phyloP scores from a whole-genome alignment of 2,888 invertebrate species.

The Philhelius pedissequus region DNA sequence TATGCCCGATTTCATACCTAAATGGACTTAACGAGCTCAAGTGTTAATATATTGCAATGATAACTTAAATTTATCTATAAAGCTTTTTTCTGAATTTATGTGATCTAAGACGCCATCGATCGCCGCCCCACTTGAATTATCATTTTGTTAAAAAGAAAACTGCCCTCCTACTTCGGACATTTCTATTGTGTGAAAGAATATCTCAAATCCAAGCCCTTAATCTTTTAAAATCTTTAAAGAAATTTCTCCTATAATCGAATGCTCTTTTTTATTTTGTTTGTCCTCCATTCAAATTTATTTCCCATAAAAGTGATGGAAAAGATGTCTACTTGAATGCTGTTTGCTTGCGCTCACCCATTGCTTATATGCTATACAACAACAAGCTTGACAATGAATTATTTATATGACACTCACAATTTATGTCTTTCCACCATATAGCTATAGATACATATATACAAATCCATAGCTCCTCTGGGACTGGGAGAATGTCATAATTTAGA shows the following conservation, averaged over 20 bases:
- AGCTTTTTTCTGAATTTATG: too few species aligned
- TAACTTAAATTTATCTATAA: too few species aligned
- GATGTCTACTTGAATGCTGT: slow-evolving; percentile 49
- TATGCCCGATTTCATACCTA: too few species aligned
- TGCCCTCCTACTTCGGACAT: neutral
- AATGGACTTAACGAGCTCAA: too few species aligned
- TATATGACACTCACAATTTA: slow-evolving; percentile 61
- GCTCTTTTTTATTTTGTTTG: slow-evolving; percentile 7
- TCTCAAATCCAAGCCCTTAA: slow-evolving; percentile 5
- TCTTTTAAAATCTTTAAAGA: neutral
- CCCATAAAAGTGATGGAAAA: slow-evolving; percentile 52
- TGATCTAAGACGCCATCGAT: neutral
- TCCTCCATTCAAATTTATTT: slow-evolving; percentile 43
- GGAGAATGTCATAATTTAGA: slow-evolving; percentile 58
- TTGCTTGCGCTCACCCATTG: slow-evolving; percentile 28
- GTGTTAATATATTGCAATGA: too few species aligned
- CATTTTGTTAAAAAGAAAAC: neutral
- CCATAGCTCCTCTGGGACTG: neutral
- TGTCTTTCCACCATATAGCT: slow-evolving; percentile 30
- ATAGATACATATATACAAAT: too few species aligned
- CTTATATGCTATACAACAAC: too few species aligned
- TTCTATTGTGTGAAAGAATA: neutral
- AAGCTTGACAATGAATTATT: slow-evolving; percentile 63
- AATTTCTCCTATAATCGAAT: slow-evolving; percentile 44
- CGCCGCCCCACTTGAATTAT: too few species aligned